Conservation (phyloP, 2,797 vertebrate species). For the Cheirogaleus major region DNA sequence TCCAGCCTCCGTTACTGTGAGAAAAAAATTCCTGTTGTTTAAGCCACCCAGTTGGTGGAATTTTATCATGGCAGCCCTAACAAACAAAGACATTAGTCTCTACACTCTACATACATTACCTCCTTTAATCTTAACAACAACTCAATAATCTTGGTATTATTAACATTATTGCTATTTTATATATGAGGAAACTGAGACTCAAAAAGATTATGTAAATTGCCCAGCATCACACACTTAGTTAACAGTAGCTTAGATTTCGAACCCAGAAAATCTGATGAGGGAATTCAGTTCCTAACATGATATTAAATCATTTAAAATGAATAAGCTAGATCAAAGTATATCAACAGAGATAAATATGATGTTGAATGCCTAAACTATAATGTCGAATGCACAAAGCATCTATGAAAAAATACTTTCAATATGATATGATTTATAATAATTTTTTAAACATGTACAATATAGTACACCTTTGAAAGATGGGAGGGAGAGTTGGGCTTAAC, state of each 20-base stretch:
- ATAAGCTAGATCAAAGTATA: background rate
- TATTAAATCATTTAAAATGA: background rate
- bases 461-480: background rate
- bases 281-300: background rate
- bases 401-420: background rate
- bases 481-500: background rate
- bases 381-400: background rate
- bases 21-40: background rate
- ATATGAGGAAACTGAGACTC: background rate
- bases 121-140: background rate
- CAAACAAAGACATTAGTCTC: background rate
- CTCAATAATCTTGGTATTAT: background rate
- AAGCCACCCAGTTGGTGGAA: background rate
- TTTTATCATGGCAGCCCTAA: background rate
- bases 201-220: background rate
- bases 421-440: background rate
- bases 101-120: background rate
- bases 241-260: background rate
- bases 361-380: background rate
- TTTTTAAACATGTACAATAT: constrained; percentile 9
- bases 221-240: background rate
- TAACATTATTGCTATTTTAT: background rate
- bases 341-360: background rate
- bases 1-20: background rate
- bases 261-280: background rate